A percentile compares a stretch with the other conserved stretches of the same genome.
Conservation (phyloP, 1,140 invertebrate genomes). For the Cardiocondyla obscurior region DNA sequence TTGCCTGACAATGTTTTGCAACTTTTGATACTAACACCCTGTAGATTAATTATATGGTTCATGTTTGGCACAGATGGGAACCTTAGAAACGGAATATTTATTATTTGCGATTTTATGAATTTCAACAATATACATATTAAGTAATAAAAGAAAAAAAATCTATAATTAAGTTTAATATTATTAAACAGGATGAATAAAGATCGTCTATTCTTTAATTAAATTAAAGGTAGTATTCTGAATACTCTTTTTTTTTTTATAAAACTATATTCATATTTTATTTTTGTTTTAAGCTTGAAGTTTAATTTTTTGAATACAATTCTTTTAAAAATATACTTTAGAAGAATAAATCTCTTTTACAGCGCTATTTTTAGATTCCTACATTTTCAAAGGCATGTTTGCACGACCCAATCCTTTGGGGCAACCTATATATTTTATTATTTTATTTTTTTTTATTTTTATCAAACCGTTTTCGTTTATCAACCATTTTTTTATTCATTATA, state of each 20-base stretch:
- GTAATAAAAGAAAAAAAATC: background rate
- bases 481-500: background rate
- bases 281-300: background rate
- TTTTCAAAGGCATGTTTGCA: constrained; percentile 69
- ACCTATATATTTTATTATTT: constrained; percentile 7
- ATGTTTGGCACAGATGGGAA: constrained; percentile 77
- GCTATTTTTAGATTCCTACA: constrained; percentile 3
- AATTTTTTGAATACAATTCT: background rate
- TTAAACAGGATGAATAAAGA: background rate
- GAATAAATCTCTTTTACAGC: background rate
- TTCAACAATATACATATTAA: background rate
- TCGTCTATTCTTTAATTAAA: background rate
- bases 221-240: background rate
- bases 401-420: constrained; percentile 51
- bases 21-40: constrained; percentile 77
- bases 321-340: background rate
- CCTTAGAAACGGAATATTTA: background rate
- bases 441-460: background rate
- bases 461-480: background rate
- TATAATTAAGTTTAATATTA: too few relatives aligned
- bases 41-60: constrained; percentile 69
- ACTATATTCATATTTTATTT: background rate
- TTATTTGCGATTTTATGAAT: background rate
- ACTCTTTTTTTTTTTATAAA: too few relatives aligned
- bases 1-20: constrained; percentile 80